Percentiles rank a stretch among this genome's conserved stretches.
Conservation (phyloP, 2,113 vertebrate species). For the Stegostoma tigrinum region DNA sequence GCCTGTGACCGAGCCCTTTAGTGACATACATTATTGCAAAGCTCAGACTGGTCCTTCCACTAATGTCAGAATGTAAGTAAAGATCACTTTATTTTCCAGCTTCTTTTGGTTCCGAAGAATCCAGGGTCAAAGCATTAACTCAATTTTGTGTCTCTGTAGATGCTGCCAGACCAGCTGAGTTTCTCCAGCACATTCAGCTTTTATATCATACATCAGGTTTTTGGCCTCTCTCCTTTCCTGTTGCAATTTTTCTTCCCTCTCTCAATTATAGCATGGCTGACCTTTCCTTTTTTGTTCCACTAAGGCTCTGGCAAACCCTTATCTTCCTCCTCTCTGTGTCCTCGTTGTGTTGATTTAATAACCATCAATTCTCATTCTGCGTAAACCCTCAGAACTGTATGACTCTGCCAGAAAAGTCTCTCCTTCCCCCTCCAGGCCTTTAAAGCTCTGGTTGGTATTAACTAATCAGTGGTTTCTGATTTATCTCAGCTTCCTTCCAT, state of each 20-base stretch:
- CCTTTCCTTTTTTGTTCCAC: background rate
- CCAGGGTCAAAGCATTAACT: too few relatives aligned
- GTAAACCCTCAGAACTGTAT: background rate
- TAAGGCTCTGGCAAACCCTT: background rate
- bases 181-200: too few relatives aligned
- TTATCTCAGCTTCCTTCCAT: background rate
- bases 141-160: too few relatives aligned
- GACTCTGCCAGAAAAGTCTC: background rate
- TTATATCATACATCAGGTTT: too few relatives aligned
- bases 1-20: too few relatives aligned
- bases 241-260: background rate
- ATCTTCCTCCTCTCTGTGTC: background rate
- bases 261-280: background rate
- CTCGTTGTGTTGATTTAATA: background rate
- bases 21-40: background rate
- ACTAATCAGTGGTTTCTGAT: background rate
- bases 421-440: background rate
- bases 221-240: background rate
- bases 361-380: background rate
- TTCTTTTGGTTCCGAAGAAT: too few relatives aligned
- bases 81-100: background rate
- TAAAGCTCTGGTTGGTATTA: background rate
- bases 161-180: too few relatives aligned
- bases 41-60: background rate
- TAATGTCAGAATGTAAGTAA: background rate